A percentile compares a stretch with the other conserved stretches of the same genome.
These are phyloP conservation scores for Mystacides longicornis DNA, from an alignment of 2,888 invertebrate species.

Conservation along the genomic window DNA sequence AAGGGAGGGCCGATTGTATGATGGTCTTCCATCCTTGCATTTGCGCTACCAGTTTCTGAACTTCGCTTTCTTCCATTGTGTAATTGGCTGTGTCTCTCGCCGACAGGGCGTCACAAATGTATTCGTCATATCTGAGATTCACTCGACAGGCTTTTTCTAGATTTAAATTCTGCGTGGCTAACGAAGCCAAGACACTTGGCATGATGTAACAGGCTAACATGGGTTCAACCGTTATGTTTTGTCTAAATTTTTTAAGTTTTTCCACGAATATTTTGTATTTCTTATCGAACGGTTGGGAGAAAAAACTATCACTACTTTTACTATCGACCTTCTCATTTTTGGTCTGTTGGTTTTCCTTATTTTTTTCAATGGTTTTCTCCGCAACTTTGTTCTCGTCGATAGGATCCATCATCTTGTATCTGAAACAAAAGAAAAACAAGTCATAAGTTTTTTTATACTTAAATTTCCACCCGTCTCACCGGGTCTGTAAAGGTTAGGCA, in stretches of 20 bases:
- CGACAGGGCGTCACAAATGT: slow-evolving; percentile 70
- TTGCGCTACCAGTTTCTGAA: slow-evolving; percentile 68
- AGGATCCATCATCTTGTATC: slow-evolving; percentile 12
- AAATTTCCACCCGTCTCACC: too few relatives aligned
- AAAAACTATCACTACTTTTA: slow-evolving; percentile 4
- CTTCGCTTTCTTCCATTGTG: slow-evolving; percentile 53
- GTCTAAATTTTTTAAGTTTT: slow-evolving; percentile 50
- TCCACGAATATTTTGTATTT: slow-evolving; percentile 47
- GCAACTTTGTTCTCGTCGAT: slow-evolving; percentile 1
- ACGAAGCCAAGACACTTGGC: slow-evolving; percentile 57
- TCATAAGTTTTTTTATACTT: background rate
- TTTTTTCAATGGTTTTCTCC: slow-evolving; percentile 1
- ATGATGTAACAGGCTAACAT: slow-evolving; percentile 67
- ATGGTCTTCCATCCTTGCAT: slow-evolving; percentile 84
- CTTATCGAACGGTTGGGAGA: slow-evolving; percentile 31
- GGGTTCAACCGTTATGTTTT: slow-evolving; percentile 68
- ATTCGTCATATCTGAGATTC: slow-evolving; percentile 63
- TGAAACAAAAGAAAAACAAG: slow-evolving; percentile 6
- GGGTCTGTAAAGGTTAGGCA: too few relatives aligned
- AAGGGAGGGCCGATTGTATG: slow-evolving; percentile 75
- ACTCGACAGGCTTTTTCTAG: slow-evolving; percentile 82
- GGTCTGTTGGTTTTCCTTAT: background rate
- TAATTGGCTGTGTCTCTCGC: slow-evolving; percentile 60
- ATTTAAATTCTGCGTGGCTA: slow-evolving; percentile 79
- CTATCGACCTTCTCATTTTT: slow-evolving; percentile 6